A percentile compares a stretch with the other conserved stretches of the same genome.
Conservation (phyloP, 2,797 vertebrate species). For the Heterohyrax brucei region DNA sequence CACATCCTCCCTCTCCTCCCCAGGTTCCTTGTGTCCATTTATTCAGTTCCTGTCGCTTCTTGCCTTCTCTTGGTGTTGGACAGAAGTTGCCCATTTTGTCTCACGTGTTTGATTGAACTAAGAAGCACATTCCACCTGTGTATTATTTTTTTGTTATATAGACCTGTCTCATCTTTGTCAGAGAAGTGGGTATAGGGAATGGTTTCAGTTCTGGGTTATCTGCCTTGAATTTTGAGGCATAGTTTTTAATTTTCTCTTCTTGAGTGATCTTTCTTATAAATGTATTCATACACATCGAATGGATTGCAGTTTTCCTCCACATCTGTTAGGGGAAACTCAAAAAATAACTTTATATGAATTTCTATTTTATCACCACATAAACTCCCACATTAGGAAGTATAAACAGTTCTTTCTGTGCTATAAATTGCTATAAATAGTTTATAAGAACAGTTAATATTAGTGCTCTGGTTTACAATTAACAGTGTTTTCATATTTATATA, state of each 20-base stretch:
- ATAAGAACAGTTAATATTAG: conserved; percentile 48
- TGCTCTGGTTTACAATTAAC: conserved; percentile 32
- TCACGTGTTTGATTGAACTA: too few species aligned
- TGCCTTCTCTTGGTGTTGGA: too few species aligned
- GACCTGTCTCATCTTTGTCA: too few species aligned
- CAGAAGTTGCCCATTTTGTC: too few species aligned
- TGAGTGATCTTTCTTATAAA: neutral
- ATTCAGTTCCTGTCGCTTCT: too few species aligned
- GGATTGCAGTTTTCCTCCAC: neutral
- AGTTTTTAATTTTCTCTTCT: neutral
- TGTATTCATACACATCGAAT: conserved; percentile 13
- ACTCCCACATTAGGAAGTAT: conserved; percentile 37
- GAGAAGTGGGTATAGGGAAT: too few species aligned
- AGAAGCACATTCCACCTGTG: too few species aligned
- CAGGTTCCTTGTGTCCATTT: too few species aligned
- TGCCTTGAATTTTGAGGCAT: neutral
- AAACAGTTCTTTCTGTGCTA: conserved; percentile 13
- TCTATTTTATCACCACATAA: conserved; percentile 44
- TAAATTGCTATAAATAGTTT: conserved; percentile 33
- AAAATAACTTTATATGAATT: conserved; percentile 25
- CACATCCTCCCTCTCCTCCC: too few species aligned
- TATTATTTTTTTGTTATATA: too few species aligned
- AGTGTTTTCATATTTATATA: conserved; percentile 56
- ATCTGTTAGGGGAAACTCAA: conserved; percentile 46
- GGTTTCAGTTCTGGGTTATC: too few species aligned